These are phyloP conservation scores for Engystomops pustulosus DNA, from an alignment of 2,113 vertebrate genomes.

Conservation along the genomic window DNA sequence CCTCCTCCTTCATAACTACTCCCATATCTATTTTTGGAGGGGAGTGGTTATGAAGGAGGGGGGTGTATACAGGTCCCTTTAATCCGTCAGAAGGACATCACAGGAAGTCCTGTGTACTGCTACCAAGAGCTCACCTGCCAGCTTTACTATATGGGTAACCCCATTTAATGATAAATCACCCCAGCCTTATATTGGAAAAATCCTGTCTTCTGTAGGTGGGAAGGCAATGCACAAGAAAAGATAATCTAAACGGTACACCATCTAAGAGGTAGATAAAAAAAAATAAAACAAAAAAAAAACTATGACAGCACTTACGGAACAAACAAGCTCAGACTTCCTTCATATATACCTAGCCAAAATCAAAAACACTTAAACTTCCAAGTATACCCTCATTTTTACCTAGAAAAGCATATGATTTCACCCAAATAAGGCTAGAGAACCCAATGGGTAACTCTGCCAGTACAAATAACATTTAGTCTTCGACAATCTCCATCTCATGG, in stretches of 20 bases:
- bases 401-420: background rate
- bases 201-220: background rate
- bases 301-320: background rate
- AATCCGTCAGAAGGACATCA: too few relatives aligned
- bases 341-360: background rate
- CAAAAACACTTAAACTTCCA: background rate
- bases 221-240: background rate
- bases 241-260: background rate
- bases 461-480: background rate
- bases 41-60: too few relatives aligned
- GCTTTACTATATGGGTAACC: too few relatives aligned
- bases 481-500: background rate
- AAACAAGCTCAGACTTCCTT: background rate
- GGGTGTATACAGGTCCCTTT: too few relatives aligned
- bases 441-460: background rate
- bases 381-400: background rate
- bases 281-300: too few relatives aligned
- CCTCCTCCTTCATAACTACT: too few relatives aligned
- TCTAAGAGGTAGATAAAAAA: constrained; percentile 43
- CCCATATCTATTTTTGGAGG: too few relatives aligned
- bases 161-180: too few relatives aligned
- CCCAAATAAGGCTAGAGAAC: background rate
- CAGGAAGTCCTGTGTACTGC: too few relatives aligned
- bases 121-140: too few relatives aligned
- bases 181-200: background rate